These are phyloP conservation scores for Chamaea fasciata DNA, from an alignment of 2,113 vertebrate species.

Conservation along the genomic window DNA sequence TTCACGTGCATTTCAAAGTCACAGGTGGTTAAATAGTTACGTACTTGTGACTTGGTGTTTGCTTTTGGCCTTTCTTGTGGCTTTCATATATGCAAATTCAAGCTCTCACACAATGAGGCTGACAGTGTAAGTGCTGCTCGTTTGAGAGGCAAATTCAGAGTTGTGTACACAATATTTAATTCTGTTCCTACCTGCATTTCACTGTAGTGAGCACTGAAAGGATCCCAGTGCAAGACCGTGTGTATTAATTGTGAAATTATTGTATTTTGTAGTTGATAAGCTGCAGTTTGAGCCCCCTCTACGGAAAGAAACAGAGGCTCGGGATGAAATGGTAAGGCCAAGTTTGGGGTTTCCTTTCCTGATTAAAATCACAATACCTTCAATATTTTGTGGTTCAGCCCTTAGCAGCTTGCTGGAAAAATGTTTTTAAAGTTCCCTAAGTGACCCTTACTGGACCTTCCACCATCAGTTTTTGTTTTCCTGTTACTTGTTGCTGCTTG, in stretches of 20 bases:
- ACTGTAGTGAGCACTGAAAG: neutral
- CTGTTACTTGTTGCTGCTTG: neutral
- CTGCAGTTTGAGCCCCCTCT: constrained; percentile 91
- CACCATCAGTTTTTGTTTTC: neutral
- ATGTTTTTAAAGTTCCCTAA: neutral
- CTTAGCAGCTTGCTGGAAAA: neutral
- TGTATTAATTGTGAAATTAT: neutral
- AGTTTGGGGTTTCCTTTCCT: neutral
- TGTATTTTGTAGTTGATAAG: constrained; percentile 85
- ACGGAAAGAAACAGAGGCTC: constrained; percentile 92
- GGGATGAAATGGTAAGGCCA: constrained; percentile 86
- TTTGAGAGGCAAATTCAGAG: neutral
- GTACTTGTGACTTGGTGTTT: neutral
- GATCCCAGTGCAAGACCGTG: fast-evolving
- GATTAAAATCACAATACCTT: neutral
- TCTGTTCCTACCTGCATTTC: neutral
- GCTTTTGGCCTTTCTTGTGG: neutral
- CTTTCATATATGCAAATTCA: neutral
- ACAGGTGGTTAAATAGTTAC: neutral
- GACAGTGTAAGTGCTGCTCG: neutral
- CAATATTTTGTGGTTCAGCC: neutral
- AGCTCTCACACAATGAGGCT: fast-evolving
- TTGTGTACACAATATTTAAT: neutral
- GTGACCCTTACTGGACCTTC: neutral
- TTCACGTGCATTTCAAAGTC: neutral